Conservation (phyloP, 1,140 invertebrate species). For the Archegozetes longisetosus region DNA sequence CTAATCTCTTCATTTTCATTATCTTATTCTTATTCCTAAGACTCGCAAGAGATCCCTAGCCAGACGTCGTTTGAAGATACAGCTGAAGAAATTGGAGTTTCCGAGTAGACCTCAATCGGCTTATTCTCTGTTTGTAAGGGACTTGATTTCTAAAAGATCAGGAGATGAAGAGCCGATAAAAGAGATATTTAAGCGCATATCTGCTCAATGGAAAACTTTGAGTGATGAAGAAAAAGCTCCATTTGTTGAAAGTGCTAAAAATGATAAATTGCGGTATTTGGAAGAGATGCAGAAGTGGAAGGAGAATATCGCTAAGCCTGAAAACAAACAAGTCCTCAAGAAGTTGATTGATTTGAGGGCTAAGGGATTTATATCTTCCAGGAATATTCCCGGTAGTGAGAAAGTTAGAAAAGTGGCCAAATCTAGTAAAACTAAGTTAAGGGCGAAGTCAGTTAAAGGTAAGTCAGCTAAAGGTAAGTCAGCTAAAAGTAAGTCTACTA, state of each 20-base stretch:
- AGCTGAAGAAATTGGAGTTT: slow-evolving; percentile 5
- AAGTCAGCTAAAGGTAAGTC: not conserved
- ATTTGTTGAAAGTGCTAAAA: not conserved
- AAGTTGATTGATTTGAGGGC: not conserved
- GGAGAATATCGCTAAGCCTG: slow-evolving; percentile 5
- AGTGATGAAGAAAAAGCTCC: not conserved
- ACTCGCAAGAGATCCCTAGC: not conserved
- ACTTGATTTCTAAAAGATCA: not conserved
- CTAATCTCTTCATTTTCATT: not conserved
- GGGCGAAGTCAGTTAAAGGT: not conserved
- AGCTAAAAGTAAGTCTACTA: not conserved
- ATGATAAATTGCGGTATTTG: not conserved
- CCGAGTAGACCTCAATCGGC: slow-evolving; percentile 1
- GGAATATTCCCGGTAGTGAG: not conserved
- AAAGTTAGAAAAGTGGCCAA: not conserved
- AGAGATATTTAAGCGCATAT: not conserved
- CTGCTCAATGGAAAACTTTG: not conserved
- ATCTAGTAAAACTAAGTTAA: not conserved
- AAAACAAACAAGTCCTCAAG: not conserved
- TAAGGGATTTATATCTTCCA: not conserved
- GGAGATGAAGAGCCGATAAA: not conserved
- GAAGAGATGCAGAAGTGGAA: slow-evolving; percentile 10
- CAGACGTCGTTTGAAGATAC: not conserved
- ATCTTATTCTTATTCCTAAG: not conserved
- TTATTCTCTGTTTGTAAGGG: slow-evolving; percentile 3